These are phyloP conservation scores for Seriola aureovittata DNA, from an alignment of 2,113 vertebrate genomes.

Conservation along the genomic window DNA sequence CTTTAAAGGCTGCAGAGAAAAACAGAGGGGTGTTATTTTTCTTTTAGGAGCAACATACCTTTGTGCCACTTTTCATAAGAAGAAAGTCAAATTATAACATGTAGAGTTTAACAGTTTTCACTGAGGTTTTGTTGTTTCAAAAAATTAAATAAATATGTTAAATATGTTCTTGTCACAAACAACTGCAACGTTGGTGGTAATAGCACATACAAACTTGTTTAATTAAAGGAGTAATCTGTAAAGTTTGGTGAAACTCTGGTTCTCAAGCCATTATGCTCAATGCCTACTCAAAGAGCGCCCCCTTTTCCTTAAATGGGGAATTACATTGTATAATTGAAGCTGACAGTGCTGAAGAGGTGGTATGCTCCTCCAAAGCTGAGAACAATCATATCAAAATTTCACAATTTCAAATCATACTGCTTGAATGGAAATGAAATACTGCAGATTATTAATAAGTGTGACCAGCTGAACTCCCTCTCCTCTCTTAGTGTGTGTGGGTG, in stretches of 20 bases:
- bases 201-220: neutral
- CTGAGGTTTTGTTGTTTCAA: neutral
- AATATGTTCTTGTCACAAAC: neutral
- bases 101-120: neutral
- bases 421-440: slow-evolving; percentile 39
- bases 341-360: neutral
- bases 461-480: slow-evolving; percentile 19
- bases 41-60: neutral
- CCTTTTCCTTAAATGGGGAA: slow-evolving; percentile 38
- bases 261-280: neutral
- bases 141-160: no score
- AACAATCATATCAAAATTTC: slow-evolving; percentile 22
- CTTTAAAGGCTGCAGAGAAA: neutral
- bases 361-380: neutral
- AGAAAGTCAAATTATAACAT: neutral
- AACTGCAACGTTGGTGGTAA: neutral
- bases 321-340: slow-evolving; percentile 24
- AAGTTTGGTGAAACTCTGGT: slow-evolving; percentile 37
- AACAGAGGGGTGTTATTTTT: neutral
- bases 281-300: slow-evolving; percentile 74
- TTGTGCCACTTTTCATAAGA: neutral
- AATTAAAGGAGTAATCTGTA: slow-evolving; percentile 21
- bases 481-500: neutral
- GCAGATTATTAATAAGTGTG: slow-evolving; percentile 53
- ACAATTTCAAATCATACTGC: slow-evolving; percentile 10